Evolutionary conservation across 1,140 invertebrate species (phyloP).

Genomic region (Yoshiicerus persimilis): DNA sequence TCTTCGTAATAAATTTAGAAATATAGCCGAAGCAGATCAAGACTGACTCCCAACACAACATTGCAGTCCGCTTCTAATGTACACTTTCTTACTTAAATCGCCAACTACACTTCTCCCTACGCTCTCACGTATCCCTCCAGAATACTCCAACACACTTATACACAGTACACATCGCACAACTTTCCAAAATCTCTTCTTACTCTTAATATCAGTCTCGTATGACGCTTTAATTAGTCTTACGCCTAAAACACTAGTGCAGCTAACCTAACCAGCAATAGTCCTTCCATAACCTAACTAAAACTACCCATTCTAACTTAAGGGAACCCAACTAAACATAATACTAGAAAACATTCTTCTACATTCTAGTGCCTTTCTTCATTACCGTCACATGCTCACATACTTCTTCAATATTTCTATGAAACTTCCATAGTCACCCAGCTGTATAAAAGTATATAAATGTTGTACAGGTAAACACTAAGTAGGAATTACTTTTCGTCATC

Average conservation of each 20-base stretch:
- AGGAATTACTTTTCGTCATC: too few species aligned
- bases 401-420: too few species aligned
- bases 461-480: too few species aligned
- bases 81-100: neutral
- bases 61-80: neutral
- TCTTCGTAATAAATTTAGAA: constrained; percentile 3
- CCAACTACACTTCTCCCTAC: too few species aligned
- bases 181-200: neutral
- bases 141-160: neutral
- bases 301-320: neutral
- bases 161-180: neutral
- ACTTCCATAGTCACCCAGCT: too few species aligned
- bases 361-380: too few species aligned
- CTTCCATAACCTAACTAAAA: neutral
- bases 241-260: neutral
- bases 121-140: neutral
- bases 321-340: neutral
- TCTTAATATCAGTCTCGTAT: neutral
- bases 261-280: neutral
- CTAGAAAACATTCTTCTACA: neutral
- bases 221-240: neutral
- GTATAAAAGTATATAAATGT: too few species aligned
- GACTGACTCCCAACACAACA: neutral
- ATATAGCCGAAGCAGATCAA: constrained; percentile 14
- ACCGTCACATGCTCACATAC: too few species aligned